phyloP scores from a whole-genome alignment of 2,888 invertebrate species.

The Tachina fera region DNA sequence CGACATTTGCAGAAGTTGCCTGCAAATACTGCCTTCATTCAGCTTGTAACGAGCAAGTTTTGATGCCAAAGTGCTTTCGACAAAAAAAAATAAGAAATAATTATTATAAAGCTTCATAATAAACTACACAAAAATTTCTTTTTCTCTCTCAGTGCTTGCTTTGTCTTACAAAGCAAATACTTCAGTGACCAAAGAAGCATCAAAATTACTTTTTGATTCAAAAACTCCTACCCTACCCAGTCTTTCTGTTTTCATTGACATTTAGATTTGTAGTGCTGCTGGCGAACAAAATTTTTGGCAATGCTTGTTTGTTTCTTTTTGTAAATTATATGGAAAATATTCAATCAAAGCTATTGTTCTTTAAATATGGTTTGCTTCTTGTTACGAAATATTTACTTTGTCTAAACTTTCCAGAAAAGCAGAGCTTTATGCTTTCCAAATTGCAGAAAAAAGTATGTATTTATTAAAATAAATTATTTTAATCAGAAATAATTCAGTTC shows the following conservation, averaged over 20 bases:
- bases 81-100: not conserved
- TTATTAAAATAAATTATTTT: too few species aligned
- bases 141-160: not conserved
- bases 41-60: not conserved
- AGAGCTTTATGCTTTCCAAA: too few species aligned
- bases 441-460: too few species aligned
- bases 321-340: not conserved
- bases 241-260: not conserved
- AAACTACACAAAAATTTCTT: not conserved
- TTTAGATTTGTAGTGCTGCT: not conserved
- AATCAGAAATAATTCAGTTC: too few species aligned
- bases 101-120: not conserved
- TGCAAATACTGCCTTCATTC: not conserved
- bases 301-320: not conserved
- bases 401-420: too few species aligned
- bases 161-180: conserved; percentile 8
- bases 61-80: not conserved
- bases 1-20: not conserved
- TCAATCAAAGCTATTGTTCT: too few species aligned
- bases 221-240: not conserved
- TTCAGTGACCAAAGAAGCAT: conserved; percentile 29
- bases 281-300: not conserved
- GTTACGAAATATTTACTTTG: too few species aligned
- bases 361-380: too few species aligned
- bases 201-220: conserved; percentile 13